These are phyloP conservation scores for Uropetala carovei DNA, from an alignment of 2,888 invertebrate genomes.

Conservation along the genomic window DNA sequence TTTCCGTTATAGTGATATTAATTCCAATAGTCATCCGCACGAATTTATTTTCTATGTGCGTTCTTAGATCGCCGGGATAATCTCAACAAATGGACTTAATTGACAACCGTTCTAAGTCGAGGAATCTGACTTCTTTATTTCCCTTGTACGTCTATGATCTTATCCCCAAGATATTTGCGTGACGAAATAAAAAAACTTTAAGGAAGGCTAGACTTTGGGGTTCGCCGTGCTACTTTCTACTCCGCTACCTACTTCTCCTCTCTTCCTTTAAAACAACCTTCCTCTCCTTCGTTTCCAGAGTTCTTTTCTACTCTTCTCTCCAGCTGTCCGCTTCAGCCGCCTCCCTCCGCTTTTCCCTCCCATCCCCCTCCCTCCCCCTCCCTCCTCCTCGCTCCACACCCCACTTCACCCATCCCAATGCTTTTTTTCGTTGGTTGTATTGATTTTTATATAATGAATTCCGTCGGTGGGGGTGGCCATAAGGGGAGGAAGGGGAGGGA, in stretches of 20 bases:
- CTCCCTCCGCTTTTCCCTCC: neutral
- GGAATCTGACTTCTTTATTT: too few relatives aligned
- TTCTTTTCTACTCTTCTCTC: neutral
- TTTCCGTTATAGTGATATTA: too few relatives aligned
- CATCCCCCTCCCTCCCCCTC: neutral
- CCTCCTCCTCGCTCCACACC: neutral
- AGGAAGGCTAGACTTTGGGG: neutral
- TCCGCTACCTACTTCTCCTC: neutral
- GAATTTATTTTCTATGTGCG: too few relatives aligned
- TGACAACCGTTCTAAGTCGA: too few relatives aligned
- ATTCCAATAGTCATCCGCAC: too few relatives aligned
- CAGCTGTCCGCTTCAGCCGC: neutral
- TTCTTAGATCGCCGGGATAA: too few relatives aligned
- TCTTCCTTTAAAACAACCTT: neutral
- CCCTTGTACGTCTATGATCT: too few relatives aligned
- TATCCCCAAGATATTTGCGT: too few relatives aligned
- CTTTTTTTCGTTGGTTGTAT: constrained; percentile 58
- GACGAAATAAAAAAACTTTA: too few relatives aligned
- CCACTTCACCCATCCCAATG: constrained; percentile 38
- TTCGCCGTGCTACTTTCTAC: neutral
- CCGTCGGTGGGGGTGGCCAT: constrained; percentile 59
- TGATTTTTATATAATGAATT: constrained; percentile 63
- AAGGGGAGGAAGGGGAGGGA: constrained; percentile 6
- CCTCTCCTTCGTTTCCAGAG: neutral
- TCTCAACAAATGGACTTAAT: too few relatives aligned